Evolutionary conservation across 2,797 vertebrate species (phyloP), one percentile per base, ranked within the genome.

Genomic region (Threskiornis aethiopicus): DNA sequence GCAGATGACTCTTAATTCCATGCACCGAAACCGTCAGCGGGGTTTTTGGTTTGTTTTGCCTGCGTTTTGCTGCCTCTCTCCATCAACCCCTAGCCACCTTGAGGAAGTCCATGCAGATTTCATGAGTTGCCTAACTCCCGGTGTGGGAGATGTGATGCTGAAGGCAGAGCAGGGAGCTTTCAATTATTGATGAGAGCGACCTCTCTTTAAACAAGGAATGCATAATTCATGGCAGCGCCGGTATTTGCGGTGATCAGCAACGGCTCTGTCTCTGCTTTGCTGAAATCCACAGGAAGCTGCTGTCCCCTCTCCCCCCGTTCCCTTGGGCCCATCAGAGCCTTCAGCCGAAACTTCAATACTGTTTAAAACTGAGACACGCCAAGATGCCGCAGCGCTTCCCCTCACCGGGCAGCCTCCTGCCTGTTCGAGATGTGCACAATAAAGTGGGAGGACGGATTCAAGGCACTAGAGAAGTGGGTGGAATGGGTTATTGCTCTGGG

Each of bases 141-240:
- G 93, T 91, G 85, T n/a, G 89, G 95, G 96, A 96, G 97, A 94
- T 31, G 73, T 10, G 71, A 88, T 87, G 96, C 96, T 94, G 95
- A 95, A 96, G 96, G 97, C 96, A 93, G 95, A 97, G 92, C 81
- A 39, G 92, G 69, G 92, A 97, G 93, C 78, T 95, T 97, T 97
- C 96, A 92, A 97, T 97, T 97, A 98, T 96, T 97, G 96, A 98
- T 97, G 97, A 97, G 93, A 91, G 79, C 89, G 93, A 97, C 97
- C 97, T 97, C 96, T 97, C 97, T 97, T 97, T 97, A 98, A 97
- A 97, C 91, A 95, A 90, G 96, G 78, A 67, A 97, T 98, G 97
- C 96, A 97, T 97, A 96, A 97, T 97, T 98, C 97, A 98, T 97
- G 93, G 66, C 87, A 69, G 73, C 0, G 2, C 94, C 4, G 42